A percentile compares a stretch with the other conserved stretches of the same genome.
These are phyloP conservation scores for Lycia hirtaria DNA, from an alignment of 2,888 invertebrate genomes.

Conservation along the genomic window DNA sequence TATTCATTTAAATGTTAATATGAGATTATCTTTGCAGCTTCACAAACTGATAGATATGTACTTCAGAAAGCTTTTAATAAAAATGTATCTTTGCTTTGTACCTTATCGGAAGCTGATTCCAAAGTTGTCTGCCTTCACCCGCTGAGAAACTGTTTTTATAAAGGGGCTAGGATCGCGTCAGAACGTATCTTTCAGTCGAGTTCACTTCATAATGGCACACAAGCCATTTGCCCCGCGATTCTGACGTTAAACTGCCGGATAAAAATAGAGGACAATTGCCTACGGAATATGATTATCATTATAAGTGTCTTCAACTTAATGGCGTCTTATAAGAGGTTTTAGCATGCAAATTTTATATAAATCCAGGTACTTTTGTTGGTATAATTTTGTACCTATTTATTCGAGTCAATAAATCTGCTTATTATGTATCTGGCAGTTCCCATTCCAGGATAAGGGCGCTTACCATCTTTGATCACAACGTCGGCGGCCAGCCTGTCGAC, in stretches of 20 bases:
- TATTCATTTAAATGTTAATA: too few relatives aligned
- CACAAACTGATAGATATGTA: background rate
- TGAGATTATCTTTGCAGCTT: too few relatives aligned
- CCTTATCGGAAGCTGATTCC: conserved; percentile 51
- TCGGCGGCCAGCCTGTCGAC: too few relatives aligned
- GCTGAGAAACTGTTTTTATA: conserved; percentile 64
- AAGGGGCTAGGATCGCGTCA: conserved; percentile 67
- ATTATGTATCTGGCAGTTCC: too few relatives aligned
- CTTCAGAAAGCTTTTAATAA: background rate
- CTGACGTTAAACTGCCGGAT: conserved; percentile 56
- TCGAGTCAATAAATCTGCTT: too few relatives aligned
- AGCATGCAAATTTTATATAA: too few relatives aligned
- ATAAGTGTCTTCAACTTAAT: conserved; percentile 22
- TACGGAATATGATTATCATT: conserved; percentile 66
- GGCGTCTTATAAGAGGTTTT: conserved; percentile 31
- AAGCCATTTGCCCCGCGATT: conserved; percentile 69
- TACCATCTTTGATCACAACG: too few relatives aligned
- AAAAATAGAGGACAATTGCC: conserved; percentile 59
- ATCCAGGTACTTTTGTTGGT: too few relatives aligned
- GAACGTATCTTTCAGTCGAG: conserved; percentile 66
- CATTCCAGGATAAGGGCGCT: too few relatives aligned
- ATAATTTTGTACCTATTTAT: too few relatives aligned
- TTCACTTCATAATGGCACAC: conserved; percentile 66
- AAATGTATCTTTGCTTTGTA: conserved; percentile 16
- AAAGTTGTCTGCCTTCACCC: conserved; percentile 51